These are phyloP conservation scores for Osmerus eperlanus DNA, from an alignment of 2,113 vertebrate genomes.

Conservation along the genomic window DNA sequence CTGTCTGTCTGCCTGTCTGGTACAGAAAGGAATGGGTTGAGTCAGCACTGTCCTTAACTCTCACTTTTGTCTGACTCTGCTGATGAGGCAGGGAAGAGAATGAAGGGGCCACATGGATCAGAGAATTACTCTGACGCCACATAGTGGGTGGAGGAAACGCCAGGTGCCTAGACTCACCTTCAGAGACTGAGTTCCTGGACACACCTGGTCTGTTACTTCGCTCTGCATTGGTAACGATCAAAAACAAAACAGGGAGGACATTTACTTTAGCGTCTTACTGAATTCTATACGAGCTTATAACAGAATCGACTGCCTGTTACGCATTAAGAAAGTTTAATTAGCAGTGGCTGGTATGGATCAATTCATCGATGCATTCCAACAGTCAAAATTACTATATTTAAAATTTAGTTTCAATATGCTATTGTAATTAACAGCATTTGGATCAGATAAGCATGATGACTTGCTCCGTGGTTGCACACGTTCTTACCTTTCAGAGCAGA, in stretches of 20 bases:
- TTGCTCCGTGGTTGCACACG: neutral
- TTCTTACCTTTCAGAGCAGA: constrained; percentile 76
- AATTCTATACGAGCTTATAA: too few species aligned
- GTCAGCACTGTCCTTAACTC: constrained; percentile 46
- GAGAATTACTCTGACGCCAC: neutral
- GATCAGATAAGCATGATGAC: too few species aligned
- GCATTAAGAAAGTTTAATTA: too few species aligned
- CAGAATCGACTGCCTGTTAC: too few species aligned
- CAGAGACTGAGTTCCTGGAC: constrained; percentile 54
- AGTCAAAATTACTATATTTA: neutral
- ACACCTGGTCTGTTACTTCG: constrained; percentile 52
- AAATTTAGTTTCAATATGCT: neutral
- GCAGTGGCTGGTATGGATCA: neutral
- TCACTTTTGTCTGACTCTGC: constrained; percentile 54
- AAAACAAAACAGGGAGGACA: neutral
- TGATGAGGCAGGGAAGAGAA: constrained; percentile 48
- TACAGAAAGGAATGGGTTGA: constrained; percentile 18
- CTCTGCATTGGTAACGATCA: constrained; percentile 50
- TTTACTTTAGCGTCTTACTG: too few species aligned
- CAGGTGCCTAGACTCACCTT: constrained; percentile 40
- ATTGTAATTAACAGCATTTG: neutral
- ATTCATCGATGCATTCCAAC: neutral
- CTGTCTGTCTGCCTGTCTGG: constrained; percentile 2
- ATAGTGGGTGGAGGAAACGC: too few species aligned
- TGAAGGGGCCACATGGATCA: constrained; percentile 21